Evolutionary conservation across 2,888 invertebrate genomes (phyloP), one percentile per base, ranked within the genome.

Genomic region (Galeruca laticollis): DNA sequence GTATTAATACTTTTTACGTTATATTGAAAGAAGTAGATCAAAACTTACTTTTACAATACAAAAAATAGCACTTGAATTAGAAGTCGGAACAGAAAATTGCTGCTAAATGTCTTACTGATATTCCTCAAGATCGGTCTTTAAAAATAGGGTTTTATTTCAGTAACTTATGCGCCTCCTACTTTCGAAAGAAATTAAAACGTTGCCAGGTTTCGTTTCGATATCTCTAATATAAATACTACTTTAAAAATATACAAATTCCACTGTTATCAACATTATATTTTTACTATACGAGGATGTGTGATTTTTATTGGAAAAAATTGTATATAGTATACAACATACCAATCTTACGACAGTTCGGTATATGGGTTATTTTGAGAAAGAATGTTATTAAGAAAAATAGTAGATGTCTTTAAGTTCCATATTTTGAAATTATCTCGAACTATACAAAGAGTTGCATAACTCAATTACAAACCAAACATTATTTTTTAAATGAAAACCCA

Each of bases 131-230:
- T 52, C 63, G 8, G 40, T 52, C 18, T 67, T 67, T 43, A 67
- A 66, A 57, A 60, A 51, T 59, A 49, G 52, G 66, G 59, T 67
- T 60, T 64, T 63, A 63, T 63, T 67, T 67, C 40, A 51, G 60
- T 60, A 60, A 67, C 60, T 57, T 26, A 54, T 21, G n/a, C 35
- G 47, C 33, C 56, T 57, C 40, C 66, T 52, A 52, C 66, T 20
- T 43, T 20, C 8, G 26, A 37, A 67, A 40, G 51, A 60, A 18
- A 56, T 49, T 37, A 18, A 51, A 49, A 60, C 33, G 66, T 67
- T 67, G 60, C 66, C 51, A 61, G 61, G 49, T 31, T 31, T 49
- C 11, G 31, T 20, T 60, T 35, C 20, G 15, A 13, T 31, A 18
- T 31, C 33, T 40, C 40, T n/a, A n/a, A 40, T 40, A n/a, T 40